phyloP scores from a whole-genome alignment of 2,888 invertebrate genomes.

The Cheilosia soror region DNA sequence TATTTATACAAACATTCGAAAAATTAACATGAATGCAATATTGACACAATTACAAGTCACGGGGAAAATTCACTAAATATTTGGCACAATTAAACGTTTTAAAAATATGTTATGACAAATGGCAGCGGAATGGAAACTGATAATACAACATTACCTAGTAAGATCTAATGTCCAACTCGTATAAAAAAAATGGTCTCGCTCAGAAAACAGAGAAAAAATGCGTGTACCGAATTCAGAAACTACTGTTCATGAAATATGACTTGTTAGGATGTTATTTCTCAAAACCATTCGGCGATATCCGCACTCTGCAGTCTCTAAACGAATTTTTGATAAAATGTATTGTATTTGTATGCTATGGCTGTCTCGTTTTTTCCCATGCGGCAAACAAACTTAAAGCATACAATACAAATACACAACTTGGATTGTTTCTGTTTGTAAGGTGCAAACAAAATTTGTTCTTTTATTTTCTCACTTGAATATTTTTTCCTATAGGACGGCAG shows the following conservation, averaged over 20 bases:
- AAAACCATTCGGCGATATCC: background rate
- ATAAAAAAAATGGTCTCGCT: background rate
- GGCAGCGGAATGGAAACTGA: slow-evolving; percentile 1
- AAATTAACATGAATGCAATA: slow-evolving; percentile 8
- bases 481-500: no score
- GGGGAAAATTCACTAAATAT: slow-evolving; percentile 6
- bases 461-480: no score
- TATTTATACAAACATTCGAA: background rate
- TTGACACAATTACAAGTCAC: background rate
- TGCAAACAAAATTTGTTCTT: no score
- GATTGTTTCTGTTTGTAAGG: no score
- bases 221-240: background rate
- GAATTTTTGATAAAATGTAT: background rate
- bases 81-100: background rate
- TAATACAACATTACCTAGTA: background rate
- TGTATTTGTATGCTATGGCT: no score
- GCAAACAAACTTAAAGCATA: background rate
- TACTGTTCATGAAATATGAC: background rate
- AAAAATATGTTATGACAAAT: slow-evolving; percentile 13
- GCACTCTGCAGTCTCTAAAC: background rate
- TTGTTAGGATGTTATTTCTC: background rate
- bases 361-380: background rate
- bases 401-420: no score
- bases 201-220: background rate
- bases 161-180: background rate